Conservation (phyloP, 2,113 vertebrate genomes). For the Sapajus apella region DNA sequence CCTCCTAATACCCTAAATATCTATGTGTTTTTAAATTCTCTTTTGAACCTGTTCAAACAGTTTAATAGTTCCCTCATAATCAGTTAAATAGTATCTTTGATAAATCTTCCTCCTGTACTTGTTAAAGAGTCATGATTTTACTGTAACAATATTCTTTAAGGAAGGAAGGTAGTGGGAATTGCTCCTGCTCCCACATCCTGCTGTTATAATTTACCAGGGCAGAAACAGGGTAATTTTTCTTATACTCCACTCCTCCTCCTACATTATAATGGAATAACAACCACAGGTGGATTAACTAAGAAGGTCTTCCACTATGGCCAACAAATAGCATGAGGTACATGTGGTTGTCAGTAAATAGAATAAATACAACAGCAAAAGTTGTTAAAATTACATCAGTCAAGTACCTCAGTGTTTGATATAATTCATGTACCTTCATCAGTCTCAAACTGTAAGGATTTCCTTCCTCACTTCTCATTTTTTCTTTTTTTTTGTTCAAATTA, state of each 20-base stretch:
- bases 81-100: neutral
- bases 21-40: neutral
- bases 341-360: neutral
- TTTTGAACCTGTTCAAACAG: neutral
- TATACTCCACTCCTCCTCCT: neutral
- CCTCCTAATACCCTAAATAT: neutral
- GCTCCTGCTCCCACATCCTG: neutral
- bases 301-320: neutral
- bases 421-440: neutral
- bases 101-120: neutral
- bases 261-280: neutral
- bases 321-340: neutral
- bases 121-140: neutral
- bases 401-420: neutral
- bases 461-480: neutral
- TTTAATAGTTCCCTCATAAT: neutral
- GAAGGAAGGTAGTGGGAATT: accelerated
- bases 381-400: neutral
- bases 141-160: neutral
- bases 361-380: neutral
- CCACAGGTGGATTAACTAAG: neutral
- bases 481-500: neutral
- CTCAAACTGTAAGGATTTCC: neutral
- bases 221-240: neutral
- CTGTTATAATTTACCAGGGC: neutral